phyloP scores from a whole-genome alignment of 23 tunicate genomes.

The Trididemnum miniatum region DNA sequence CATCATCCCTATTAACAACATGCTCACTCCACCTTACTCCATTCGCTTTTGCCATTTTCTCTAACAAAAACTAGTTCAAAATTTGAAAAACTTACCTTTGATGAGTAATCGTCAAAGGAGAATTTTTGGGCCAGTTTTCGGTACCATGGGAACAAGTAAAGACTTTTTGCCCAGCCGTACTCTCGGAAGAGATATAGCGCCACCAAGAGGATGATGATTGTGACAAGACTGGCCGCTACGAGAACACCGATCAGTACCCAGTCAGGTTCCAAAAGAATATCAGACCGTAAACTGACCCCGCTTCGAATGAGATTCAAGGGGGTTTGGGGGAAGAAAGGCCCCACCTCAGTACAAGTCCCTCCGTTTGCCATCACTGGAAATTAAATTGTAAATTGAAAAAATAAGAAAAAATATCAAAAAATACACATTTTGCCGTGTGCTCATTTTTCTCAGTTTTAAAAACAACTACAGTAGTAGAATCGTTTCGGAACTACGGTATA shows the following conservation, averaged over 20 bases:
- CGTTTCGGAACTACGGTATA: too few relatives aligned
- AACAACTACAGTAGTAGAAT: too few relatives aligned
- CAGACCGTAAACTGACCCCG: conserved; percentile 59
- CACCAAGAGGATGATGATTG: conserved; percentile 63
- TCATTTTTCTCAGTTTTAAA: too few relatives aligned
- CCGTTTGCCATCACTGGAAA: conserved; percentile 70
- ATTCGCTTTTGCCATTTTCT: too few relatives aligned
- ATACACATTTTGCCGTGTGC: too few relatives aligned
- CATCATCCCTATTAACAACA: too few relatives aligned
- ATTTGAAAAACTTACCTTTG: too few relatives aligned
- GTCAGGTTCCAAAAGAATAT: conserved; percentile 89
- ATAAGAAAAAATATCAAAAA: too few relatives aligned
- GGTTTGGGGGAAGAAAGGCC: conserved; percentile 93
- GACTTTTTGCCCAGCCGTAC: conserved; percentile 89
- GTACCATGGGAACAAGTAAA: conserved; percentile 60
- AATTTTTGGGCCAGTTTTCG: conserved; percentile 59
- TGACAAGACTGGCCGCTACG: conserved; percentile 52
- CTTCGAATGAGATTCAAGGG: conserved; percentile 68
- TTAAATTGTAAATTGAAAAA: not conserved
- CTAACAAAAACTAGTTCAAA: too few relatives aligned
- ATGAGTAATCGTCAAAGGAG: conserved; percentile 79
- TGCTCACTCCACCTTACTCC: too few relatives aligned
- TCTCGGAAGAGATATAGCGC: conserved; percentile 79
- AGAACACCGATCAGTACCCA: conserved; percentile 88
- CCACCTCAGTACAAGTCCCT: conserved; percentile 83